These are phyloP conservation scores for Proisotoma minuta DNA, from an alignment of 2,888 invertebrate species.

Conservation along the genomic window DNA sequence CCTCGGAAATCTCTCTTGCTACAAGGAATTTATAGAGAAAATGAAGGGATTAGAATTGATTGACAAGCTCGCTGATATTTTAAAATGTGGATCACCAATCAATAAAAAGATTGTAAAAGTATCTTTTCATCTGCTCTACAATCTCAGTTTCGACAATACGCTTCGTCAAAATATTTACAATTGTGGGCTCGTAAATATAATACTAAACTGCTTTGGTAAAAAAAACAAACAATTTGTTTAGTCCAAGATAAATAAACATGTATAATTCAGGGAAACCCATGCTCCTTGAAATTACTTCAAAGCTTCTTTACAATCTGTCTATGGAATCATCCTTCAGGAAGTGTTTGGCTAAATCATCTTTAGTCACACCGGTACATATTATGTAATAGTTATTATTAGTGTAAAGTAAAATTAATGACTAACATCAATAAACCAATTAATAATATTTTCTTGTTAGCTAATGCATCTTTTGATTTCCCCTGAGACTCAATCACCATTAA, in stretches of 20 bases:
- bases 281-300: constrained; percentile 23
- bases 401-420: not conserved
- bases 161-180: constrained; percentile 20
- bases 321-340: constrained; percentile 19
- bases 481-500: constrained; percentile 16
- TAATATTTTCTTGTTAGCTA: no score
- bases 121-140: constrained; percentile 27
- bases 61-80: constrained; percentile 20
- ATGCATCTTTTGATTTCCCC: no score
- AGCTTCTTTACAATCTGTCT: constrained; percentile 29
- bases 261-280: constrained; percentile 17
- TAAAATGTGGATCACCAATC: constrained; percentile 29
- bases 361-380: constrained; percentile 19
- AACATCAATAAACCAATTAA: no score
- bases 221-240: not conserved
- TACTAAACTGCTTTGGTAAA: constrained; percentile 32
- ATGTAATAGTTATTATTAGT: not conserved
- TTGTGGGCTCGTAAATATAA: constrained; percentile 16
- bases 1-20: constrained; percentile 26
- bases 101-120: constrained; percentile 26
- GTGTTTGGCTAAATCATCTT: constrained; percentile 19
- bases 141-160: constrained; percentile 22
- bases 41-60: constrained; percentile 24
- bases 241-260: not conserved
- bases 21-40: constrained; percentile 24